A percentile compares a stretch with the other conserved stretches of the same genome.
Conservation (phyloP, 2,888 invertebrate genomes). For the Limnephilus marmoratus region DNA sequence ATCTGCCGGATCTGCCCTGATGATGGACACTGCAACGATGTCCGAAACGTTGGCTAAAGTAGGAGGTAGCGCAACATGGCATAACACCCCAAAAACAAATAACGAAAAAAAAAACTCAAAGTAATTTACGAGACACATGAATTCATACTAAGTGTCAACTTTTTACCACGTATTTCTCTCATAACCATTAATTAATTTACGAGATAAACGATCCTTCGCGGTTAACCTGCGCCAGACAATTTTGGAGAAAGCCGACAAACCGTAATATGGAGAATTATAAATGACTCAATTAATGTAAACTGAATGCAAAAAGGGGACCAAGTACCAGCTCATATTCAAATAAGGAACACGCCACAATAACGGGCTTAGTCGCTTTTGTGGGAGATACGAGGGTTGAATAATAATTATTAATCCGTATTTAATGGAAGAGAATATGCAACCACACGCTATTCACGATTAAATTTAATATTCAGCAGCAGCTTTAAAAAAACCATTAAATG, state of each 20-base stretch:
- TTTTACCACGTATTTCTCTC: neutral
- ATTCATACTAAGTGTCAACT: neutral
- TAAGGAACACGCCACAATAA: neutral
- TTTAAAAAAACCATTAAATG: neutral
- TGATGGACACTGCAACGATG: too few species aligned
- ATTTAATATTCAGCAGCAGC: neutral
- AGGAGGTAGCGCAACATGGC: too few species aligned
- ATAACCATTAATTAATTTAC: neutral
- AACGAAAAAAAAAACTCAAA: too few species aligned
- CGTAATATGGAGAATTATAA: neutral
- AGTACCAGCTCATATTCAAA: neutral
- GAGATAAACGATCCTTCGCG: neutral
- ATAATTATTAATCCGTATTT: neutral
- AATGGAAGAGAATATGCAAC: neutral
- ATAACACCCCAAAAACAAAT: too few species aligned
- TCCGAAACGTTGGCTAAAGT: too few species aligned
- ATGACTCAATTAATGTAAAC: neutral
- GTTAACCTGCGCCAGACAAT: neutral
- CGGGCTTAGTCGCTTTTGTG: neutral
- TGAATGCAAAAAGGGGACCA: neutral
- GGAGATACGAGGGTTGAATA: neutral
- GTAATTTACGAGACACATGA: neutral
- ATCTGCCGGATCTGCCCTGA: too few species aligned
- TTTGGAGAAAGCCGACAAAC: neutral
- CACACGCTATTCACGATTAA: neutral